Conservation (phyloP, 2,797 vertebrate genomes). For the Phrynocephalus vlangalii region DNA sequence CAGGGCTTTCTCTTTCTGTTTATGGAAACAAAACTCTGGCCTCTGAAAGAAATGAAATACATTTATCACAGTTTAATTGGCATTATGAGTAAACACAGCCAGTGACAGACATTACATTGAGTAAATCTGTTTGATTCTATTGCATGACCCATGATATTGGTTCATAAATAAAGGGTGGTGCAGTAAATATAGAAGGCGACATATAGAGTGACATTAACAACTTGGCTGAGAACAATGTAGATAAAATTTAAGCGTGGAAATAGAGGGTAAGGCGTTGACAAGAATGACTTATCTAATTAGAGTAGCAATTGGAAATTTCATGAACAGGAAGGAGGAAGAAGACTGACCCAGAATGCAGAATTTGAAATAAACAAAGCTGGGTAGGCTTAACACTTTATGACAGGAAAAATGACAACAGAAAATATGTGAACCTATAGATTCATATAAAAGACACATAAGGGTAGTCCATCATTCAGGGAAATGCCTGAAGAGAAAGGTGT, state of each 20-base stretch:
- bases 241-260: slow-evolving; percentile 22
- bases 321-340: slow-evolving; percentile 20
- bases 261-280: slow-evolving; percentile 21
- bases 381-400: not conserved
- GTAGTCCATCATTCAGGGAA: too few species aligned
- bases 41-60: slow-evolving; percentile 9
- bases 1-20: too few species aligned
- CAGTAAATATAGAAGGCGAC: slow-evolving; percentile 40
- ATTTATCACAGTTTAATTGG: slow-evolving; percentile 22
- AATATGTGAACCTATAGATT: too few species aligned
- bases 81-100: not conserved
- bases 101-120: not conserved
- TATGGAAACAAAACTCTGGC: not conserved
- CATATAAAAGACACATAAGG: too few species aligned
- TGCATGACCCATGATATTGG: not conserved
- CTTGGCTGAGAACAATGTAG: not conserved
- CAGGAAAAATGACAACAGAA: slow-evolving; percentile 2
- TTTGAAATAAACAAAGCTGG: slow-evolving; percentile 7
- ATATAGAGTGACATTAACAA: slow-evolving; percentile 2
- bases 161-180: slow-evolving; percentile 37
- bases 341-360: not conserved
- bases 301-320: not conserved
- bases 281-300: slow-evolving; percentile 41
- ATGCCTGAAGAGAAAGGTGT: too few species aligned
- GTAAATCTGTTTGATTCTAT: slow-evolving; percentile 5